phyloP scores from a whole-genome alignment of 1,140 invertebrate genomes.

The Schlechtendalia chinensis region DNA sequence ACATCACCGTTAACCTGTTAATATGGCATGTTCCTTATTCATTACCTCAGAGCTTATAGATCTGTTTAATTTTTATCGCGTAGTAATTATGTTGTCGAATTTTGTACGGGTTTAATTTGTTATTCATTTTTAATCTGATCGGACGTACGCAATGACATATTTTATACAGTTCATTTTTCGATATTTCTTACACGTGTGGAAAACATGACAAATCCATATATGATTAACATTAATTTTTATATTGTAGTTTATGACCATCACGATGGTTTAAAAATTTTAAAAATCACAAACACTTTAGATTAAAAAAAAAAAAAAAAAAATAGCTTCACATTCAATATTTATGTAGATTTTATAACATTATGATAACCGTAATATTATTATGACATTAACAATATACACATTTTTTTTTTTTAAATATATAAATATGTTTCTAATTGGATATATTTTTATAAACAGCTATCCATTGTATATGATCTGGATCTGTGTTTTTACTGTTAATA shows the following conservation, averaged over 20 bases:
- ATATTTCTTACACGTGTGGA: background rate
- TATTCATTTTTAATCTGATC: background rate
- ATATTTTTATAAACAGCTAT: constrained; percentile 17
- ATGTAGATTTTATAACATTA: background rate
- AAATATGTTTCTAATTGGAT: background rate
- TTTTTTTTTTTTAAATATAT: too few species aligned
- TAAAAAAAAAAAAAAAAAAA: background rate
- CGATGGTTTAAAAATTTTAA: too few species aligned
- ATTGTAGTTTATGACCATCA: background rate
- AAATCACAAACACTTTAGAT: too few species aligned
- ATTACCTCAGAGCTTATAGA: constrained; percentile 30
- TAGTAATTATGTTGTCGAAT: background rate
- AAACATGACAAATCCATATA: constrained; percentile 32
- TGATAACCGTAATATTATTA: too few species aligned
- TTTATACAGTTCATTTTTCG: background rate
- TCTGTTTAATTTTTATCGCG: constrained; percentile 34
- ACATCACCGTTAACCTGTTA: background rate
- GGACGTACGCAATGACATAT: background rate
- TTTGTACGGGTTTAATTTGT: constrained; percentile 5
- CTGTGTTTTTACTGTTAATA: background rate
- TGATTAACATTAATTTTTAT: background rate
- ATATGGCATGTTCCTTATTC: constrained; percentile 23
- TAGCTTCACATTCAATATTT: constrained; percentile 11
- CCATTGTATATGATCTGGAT: background rate
- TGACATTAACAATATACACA: too few species aligned